phyloP scores from a whole-genome alignment of 1,140 invertebrate species.

The Bombyx mori region ASM3026992v2 NC_085127.1:386001-386500 shows the following conservation, averaged over 20 bases:
- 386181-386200: slow-evolving; percentile 29
- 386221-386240: slow-evolving; percentile 20
- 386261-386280: too few relatives aligned
- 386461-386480: too few relatives aligned
- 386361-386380: too few relatives aligned
- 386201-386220: slow-evolving; percentile 20
- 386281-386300: too few relatives aligned
- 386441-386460: too few relatives aligned
- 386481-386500: too few relatives aligned
- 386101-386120: slow-evolving; percentile 63
- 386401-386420: too few relatives aligned
- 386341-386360: too few relatives aligned
- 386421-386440: too few relatives aligned
- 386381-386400: too few relatives aligned
- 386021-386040: slow-evolving; percentile 48
- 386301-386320: too few relatives aligned
- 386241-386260: slow-evolving; percentile 8
- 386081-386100: slow-evolving; percentile 54
- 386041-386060: slow-evolving; percentile 12
- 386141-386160: slow-evolving; percentile 59
- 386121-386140: slow-evolving; percentile 51
- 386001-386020: slow-evolving; percentile 15
- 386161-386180: slow-evolving; percentile 41
- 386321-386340: too few relatives aligned
- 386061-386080: slow-evolving; percentile 16